Percentiles rank a stretch among this genome's conserved stretches.
phyloP scores from a whole-genome alignment of 1,140 invertebrate genomes.

The Dysdera silvatica region DNA sequence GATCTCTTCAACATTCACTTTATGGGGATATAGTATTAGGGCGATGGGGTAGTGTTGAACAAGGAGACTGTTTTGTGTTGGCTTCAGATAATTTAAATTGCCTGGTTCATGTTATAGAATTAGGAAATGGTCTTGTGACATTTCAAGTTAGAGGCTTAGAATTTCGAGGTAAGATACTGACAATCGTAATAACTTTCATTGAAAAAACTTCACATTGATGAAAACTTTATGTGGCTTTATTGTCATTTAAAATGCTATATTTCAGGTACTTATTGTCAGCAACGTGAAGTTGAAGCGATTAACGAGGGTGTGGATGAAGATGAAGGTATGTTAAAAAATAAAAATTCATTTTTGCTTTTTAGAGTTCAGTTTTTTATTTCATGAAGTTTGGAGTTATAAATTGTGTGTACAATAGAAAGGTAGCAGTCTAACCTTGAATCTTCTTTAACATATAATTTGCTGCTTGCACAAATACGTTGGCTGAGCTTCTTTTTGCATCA shows the following conservation, averaged over 20 bases:
- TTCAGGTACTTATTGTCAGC: slow-evolving; percentile 88
- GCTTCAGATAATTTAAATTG: slow-evolving; percentile 97
- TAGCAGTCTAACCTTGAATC: no score
- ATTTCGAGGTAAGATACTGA: slow-evolving; percentile 78
- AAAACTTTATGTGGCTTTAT: background rate
- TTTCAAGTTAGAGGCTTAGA: slow-evolving; percentile 96
- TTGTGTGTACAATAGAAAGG: no score
- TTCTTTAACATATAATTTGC: no score
- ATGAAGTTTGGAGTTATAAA: background rate
- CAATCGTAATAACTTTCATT: background rate
- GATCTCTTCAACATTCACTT: slow-evolving; percentile 89
- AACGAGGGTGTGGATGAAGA: slow-evolving; percentile 94
- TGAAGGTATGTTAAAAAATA: slow-evolving; percentile 55
- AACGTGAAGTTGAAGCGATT: slow-evolving; percentile 93
- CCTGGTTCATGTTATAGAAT: slow-evolving; percentile 92
- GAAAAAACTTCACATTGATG: background rate
- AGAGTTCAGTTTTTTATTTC: background rate
- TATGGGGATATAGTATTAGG: slow-evolving; percentile 90
- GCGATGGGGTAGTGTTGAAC: slow-evolving; percentile 80
- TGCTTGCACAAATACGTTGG: no score
- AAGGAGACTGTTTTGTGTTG: slow-evolving; percentile 94
- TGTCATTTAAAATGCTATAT: background rate
- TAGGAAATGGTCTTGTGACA: slow-evolving; percentile 96
- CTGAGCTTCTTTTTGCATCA: no score
- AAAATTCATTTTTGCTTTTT: background rate